These are phyloP conservation scores for Phania funesta DNA, from an alignment of 2,888 invertebrate species.

Conservation along the genomic window DNA sequence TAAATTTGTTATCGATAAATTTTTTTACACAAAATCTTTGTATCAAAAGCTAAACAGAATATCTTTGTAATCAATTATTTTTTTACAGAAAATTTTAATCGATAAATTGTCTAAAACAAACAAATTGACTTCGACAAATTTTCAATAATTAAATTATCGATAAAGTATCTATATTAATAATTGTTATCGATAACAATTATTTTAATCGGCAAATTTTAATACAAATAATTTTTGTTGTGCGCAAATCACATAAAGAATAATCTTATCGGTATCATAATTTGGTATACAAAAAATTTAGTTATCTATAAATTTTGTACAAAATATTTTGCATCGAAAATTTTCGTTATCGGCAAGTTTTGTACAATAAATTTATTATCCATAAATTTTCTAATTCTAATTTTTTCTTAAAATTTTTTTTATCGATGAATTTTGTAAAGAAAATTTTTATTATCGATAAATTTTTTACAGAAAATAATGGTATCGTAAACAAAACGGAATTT, in stretches of 20 bases:
- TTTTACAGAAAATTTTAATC: background rate
- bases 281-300: background rate
- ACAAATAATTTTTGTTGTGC: no score
- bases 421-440: background rate
- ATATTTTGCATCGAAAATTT: background rate
- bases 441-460: background rate
- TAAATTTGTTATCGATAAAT: background rate
- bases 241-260: no score
- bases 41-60: no score
- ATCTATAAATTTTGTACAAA: background rate
- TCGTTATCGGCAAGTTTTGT: background rate
- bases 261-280: background rate
- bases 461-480: no score
- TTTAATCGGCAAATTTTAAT: background rate
- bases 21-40: no score
- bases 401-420: background rate
- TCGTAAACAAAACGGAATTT: no score
- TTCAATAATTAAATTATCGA: no score
- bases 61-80: no score
- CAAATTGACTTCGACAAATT: no score
- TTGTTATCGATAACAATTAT: no score
- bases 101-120: background rate
- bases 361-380: background rate
- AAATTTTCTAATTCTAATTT: background rate
- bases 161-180: no score